Evolutionary conservation across 2,888 invertebrate species (phyloP), one percentile per base, ranked within the genome.

Genomic region (Cheilosia impressa): DNA sequence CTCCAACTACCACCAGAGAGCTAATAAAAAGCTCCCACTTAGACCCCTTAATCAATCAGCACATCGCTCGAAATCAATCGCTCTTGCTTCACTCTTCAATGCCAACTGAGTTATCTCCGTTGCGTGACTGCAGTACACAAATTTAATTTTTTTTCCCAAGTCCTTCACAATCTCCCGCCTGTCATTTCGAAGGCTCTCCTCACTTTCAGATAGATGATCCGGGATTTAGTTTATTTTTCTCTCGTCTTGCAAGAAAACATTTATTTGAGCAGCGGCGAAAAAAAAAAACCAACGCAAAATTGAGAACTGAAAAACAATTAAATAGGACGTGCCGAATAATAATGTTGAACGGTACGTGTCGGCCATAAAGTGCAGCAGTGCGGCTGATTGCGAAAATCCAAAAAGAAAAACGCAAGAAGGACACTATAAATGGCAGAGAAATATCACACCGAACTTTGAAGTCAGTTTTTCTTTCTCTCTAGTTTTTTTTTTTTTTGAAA

Each of bases 301-400:
- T 63, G 60, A 85, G 85, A 80, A 85, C 66, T 85, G 85, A 85
- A 85, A 85, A 85, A 85, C 85, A 85, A 85, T 85, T 85, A 85
- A 77, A 81, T 77, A 81, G 72, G 65, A 80, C 85, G 85, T 85
- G 85, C 80, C 68, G 85, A 85, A 85, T 85, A 80, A 85, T 85
- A 85, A 85, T 81, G 85, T 85, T 72, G 66, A 62, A 80, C 76
- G 50, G 75, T 80, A 85, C 85, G 85, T 85, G 85, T 81, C 77
- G 85, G 68, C 85, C 72, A 85, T 85, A 81, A 85, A 85, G 80
- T 81, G 80, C 85, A 85, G 80, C 85, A 85, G 85, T 81, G 85
- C 80, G 80, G 72, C 85, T 80, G 85, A 85, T 85, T 81, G 85
- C 80, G 81, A 85, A 83, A 83, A 83, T 78, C 52, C 53, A 55